A percentile compares a stretch with the other conserved stretches of the same genome.
These are phyloP conservation scores for Oscheius myriophilus DNA, from an alignment of 2,888 invertebrate genomes.

Conservation along the genomic window DNA sequence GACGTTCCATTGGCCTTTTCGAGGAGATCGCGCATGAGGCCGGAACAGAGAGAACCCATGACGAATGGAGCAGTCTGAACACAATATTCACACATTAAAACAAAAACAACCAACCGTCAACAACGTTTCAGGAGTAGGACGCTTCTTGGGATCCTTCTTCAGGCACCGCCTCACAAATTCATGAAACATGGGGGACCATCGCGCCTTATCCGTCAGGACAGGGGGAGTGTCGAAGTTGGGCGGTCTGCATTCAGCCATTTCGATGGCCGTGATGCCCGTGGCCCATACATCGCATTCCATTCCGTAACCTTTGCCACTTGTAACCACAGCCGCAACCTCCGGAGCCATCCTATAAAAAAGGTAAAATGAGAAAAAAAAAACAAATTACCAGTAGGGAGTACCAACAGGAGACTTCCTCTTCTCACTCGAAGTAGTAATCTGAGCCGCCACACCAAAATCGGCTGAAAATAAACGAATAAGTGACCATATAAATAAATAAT, in stretches of 20 bases:
- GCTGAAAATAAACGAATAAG: constrained; percentile 74
- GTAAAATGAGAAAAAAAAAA: background rate
- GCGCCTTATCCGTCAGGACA: constrained; percentile 89
- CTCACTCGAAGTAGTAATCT: constrained; percentile 97
- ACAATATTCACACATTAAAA: background rate
- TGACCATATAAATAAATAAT: background rate
- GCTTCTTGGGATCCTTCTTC: constrained; percentile 97
- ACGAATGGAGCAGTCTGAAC: constrained; percentile 83
- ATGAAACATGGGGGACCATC: constrained; percentile 90
- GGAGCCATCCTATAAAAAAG: constrained; percentile 74
- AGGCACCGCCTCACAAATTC: constrained; percentile 93
- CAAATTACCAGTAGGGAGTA: constrained; percentile 79
- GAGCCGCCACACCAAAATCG: constrained; percentile 99
- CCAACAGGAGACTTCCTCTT: constrained; percentile 96
- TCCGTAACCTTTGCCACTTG: constrained; percentile 91
- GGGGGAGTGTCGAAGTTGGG: constrained; percentile 99
- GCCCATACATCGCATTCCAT: constrained; percentile 99
- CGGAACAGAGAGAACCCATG: constrained; percentile 85
- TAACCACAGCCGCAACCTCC: constrained; percentile 88
- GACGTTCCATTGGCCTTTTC: constrained; percentile 80
- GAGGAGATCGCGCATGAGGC: constrained; percentile 86
- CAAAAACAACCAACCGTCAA: constrained; percentile 72
- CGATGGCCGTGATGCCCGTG: constrained; percentile 97
- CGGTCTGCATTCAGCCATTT: constrained; percentile 96
- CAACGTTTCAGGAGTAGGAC: constrained; percentile 94